Evolutionary conservation across 2,888 invertebrate genomes (phyloP).

Genomic region (Caenorhabditis afra): DNA sequence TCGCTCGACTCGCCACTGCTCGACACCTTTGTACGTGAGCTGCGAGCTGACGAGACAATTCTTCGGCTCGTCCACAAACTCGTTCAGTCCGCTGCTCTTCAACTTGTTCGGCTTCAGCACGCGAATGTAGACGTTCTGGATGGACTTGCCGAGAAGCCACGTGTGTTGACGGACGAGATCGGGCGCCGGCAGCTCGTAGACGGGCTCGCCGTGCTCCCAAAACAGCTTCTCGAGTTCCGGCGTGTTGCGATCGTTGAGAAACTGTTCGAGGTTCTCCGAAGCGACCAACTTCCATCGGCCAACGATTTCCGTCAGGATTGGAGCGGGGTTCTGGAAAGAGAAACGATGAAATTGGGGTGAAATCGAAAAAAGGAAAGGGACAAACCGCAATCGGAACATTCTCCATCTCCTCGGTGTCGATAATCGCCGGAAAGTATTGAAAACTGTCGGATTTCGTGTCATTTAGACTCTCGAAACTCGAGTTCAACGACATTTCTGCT

Average conservation of each 20-base stretch:
- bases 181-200: conserved; percentile 1
- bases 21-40: too few relatives aligned
- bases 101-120: too few relatives aligned
- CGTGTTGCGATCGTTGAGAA: neutral
- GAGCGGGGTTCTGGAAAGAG: conserved; percentile 2
- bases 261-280: conserved; percentile 9
- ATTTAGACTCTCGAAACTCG: neutral
- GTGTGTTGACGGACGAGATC: conserved; percentile 14
- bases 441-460: conserved; percentile 16
- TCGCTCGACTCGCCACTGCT: too few relatives aligned
- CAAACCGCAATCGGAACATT: conserved; percentile 12
- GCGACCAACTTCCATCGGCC: conserved; percentile 20
- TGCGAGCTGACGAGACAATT: too few relatives aligned
- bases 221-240: neutral
- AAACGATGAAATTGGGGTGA: neutral
- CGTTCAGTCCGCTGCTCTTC: too few relatives aligned
- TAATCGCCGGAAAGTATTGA: conserved; percentile 6
- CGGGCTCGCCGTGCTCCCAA: conserved; percentile 13
- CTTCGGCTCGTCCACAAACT: too few relatives aligned
- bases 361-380: neutral
- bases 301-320: conserved; percentile 6
- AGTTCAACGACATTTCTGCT: conserved; percentile 6
- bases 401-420: neutral
- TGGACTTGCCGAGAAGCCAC: neutral
- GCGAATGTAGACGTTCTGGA: neutral